Conservation (phyloP, 2,888 invertebrate species). For the Trichogramma evanescens region DNA sequence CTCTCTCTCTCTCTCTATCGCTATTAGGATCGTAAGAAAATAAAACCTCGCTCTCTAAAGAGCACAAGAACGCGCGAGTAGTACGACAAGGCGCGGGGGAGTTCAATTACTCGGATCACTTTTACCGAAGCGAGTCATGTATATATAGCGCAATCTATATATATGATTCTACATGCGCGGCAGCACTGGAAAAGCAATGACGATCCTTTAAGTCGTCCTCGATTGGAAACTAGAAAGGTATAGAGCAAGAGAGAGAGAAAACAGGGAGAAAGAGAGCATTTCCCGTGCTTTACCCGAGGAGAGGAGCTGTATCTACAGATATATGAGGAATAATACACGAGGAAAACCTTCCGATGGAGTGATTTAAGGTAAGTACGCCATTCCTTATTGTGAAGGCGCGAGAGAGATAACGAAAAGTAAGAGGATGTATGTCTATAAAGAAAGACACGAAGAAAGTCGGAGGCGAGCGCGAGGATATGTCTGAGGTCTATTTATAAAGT, state of each 20-base stretch:
- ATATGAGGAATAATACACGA: conserved; percentile 26
- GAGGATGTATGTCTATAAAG: neutral
- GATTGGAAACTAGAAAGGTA: conserved; percentile 1
- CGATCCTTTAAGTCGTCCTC: conserved; percentile 12
- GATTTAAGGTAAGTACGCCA: conserved; percentile 34
- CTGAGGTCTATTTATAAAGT: too few relatives aligned
- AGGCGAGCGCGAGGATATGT: conserved; percentile 6
- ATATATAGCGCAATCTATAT: too few relatives aligned
- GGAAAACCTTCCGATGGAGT: conserved; percentile 28
- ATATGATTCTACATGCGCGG: too few relatives aligned
- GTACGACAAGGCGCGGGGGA: neutral
- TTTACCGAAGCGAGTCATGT: neutral
- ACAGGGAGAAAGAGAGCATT: too few relatives aligned
- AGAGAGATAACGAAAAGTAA: conserved; percentile 24
- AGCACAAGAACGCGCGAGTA: too few relatives aligned
- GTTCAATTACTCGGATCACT: conserved; percentile 17
- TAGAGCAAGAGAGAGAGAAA: too few relatives aligned
- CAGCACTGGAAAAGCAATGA: neutral
- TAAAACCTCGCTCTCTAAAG: too few relatives aligned
- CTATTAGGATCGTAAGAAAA: too few relatives aligned
- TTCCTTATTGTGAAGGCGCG: conserved; percentile 28
- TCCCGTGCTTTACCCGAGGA: conserved; percentile 4
- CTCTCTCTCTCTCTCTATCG: too few relatives aligned
- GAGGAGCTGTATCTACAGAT: conserved; percentile 3
- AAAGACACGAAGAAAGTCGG: neutral